Base-by-base conservation (phyloP, 2,797 vertebrate genomes). In the Rhinogobio ventralis region DNA sequence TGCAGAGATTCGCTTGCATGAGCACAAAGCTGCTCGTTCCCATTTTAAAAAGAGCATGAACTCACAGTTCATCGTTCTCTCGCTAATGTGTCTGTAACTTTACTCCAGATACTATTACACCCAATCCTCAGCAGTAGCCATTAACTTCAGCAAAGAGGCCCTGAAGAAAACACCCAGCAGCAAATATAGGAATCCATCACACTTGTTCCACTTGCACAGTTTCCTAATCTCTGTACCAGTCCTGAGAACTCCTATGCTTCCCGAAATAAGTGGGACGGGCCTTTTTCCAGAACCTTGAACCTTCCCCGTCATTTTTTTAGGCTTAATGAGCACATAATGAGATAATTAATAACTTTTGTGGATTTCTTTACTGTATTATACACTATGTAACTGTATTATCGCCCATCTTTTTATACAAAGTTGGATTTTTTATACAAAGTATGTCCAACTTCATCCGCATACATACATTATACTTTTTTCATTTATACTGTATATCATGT, bases 141-240 rank as follows among this genome's bases (percentile, higher is more conserved):
- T 73, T 82, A 60, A 49, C 53, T 78, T 73, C 45, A 72, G 79
- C 73, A 67, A 49, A 81, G 77, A 71, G 77, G 77, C 67, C 45
- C 4, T 78, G 36, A 45, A 76, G 23, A 57, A 64, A 72, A 53
- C 75, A 14, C 25, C 45, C 42, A 36, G 28, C 46, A 57, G 53
- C 19, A 72, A 30, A 60, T 17, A 45, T 60, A 86, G 68, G 62
- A 80, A 39, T 78, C 78, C 75, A 62, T 69, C 81, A 69, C 88
- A 90, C 90, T 93, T 93, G 93, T 95, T 94, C 94, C 93, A 94
- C 93, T 93, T 92, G 89, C 92, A 90, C 84, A 80, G 86, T 93
- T 94, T 95, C 92, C 93, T 93, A 92, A 92, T 86, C 73, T 25
- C 67, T 71, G 25, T 81, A 69, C 49, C 75, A 83, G 42, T 72